Base-by-base conservation (phyloP, 2,888 invertebrate genomes). In the Hyposoter didymator region DNA sequence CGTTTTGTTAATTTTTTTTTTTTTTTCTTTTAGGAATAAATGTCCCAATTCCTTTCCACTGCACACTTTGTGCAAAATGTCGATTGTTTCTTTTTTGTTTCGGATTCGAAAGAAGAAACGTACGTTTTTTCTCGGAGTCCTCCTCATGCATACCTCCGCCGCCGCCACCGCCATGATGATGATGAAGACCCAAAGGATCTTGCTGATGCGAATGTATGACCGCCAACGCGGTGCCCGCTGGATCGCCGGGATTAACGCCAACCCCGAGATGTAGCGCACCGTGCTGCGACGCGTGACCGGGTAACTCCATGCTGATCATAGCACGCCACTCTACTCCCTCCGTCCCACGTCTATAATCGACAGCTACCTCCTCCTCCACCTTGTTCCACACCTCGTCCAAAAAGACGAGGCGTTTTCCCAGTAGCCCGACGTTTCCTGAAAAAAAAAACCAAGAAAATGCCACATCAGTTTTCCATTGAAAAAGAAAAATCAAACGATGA, bases 301-400 rank as follows among this genome's bases (percentile, higher is more conserved):
- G 92, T 90, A 93, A 91, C 92, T 93, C 93, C 93, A 93, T 93
- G 91, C 93, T 93, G 92, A 93, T 93, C 93, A 93, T 93, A 93
- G 92, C 92, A 92, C 91, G 90, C 91, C 91, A 92, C 92, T 90
- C 91, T 80, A 55, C 85, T 90, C 81, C 89, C 87, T 91, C 90
- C 88, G 90, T 90, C 87, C 90, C 90, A 87, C 91, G 88, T 88
- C 89, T 88, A 87, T 90, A 90, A 88, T 90, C 91, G 67, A 83
- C 79, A 47, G 80, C 83, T 49, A 49, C 82, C 88, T 90, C 90
- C 88, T 86, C 87, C 88, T 90, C 89, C 89, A 90, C 90, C 88
- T 87, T 89, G 88, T 87, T 89, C 87, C 88, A 85, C 90, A 91
- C 90, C 91, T 89, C 90, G 91, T 78, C 90, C 90, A 84, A 78